A percentile compares a stretch with the other conserved stretches of the same genome.
Conservation (phyloP, 1,140 invertebrate genomes). For the Drosophila azteca region DNA sequence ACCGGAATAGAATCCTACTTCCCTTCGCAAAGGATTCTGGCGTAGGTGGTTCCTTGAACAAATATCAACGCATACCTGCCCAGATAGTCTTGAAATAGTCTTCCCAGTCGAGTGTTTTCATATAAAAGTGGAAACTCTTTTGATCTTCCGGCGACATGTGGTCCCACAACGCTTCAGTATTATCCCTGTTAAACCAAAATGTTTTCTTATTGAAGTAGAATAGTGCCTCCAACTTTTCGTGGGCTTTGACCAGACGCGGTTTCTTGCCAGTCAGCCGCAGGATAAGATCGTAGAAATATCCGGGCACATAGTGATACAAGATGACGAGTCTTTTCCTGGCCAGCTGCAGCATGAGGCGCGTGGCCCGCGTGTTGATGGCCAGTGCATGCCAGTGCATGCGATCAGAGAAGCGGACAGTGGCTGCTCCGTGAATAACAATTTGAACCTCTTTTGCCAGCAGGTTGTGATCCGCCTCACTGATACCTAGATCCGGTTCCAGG, state of each 20-base stretch:
- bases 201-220: slow-evolving; percentile 87
- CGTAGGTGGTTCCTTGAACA: too few species aligned
- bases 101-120: slow-evolving; percentile 83
- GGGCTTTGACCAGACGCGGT: slow-evolving; percentile 85
- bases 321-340: slow-evolving; percentile 48
- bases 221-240: slow-evolving; percentile 87
- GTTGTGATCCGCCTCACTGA: too few species aligned
- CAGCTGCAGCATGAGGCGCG: too few species aligned
- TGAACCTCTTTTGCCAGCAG: too few species aligned
- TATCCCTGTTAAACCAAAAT: slow-evolving; percentile 88
- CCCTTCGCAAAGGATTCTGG: slow-evolving; percentile 78
- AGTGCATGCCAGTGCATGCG: too few species aligned
- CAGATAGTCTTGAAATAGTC: too few species aligned
- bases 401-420: too few species aligned
- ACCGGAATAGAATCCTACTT: not conserved
- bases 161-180: slow-evolving; percentile 86
- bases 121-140: too few species aligned
- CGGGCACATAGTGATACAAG: slow-evolving; percentile 86
- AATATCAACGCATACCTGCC: too few species aligned
- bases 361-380: too few species aligned
- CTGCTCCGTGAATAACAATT: too few species aligned
- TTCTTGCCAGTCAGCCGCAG: slow-evolving; percentile 82
- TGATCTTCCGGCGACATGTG: slow-evolving; percentile 44
- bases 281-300: slow-evolving; percentile 84
- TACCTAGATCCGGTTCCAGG: too few species aligned